Conservation (phyloP, 2,888 invertebrate genomes). For the Podabrus alpinus region DNA sequence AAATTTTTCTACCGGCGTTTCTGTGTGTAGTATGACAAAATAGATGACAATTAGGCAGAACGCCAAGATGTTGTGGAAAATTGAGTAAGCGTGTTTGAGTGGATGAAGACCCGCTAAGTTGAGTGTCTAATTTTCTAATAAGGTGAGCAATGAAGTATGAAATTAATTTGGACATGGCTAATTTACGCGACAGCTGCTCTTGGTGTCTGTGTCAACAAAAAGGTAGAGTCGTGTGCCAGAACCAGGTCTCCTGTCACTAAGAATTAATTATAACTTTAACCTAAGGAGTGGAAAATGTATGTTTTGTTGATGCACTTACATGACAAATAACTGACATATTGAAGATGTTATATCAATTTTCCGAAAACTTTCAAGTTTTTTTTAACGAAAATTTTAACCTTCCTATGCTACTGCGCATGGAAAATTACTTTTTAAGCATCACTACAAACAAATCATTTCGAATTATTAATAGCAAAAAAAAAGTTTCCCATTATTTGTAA, state of each 20-base stretch:
- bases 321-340: not conserved
- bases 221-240: slow-evolving; percentile 32
- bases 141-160: slow-evolving; percentile 48
- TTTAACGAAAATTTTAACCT: not conserved
- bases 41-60: not conserved
- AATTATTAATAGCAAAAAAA: not conserved
- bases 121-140: slow-evolving; percentile 38
- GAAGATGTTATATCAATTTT: not conserved
- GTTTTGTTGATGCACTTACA: not conserved
- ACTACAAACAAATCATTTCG: not conserved
- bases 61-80: not conserved
- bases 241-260: slow-evolving; percentile 22
- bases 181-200: slow-evolving; percentile 49
- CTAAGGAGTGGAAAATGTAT: not conserved
- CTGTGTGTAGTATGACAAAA: not conserved
- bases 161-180: slow-evolving; percentile 52
- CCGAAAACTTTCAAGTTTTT: not conserved
- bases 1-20: not conserved
- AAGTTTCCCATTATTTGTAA: not conserved
- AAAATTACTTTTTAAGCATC: not conserved
- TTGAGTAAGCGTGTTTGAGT: not conserved
- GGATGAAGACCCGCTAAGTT: slow-evolving; percentile 14
- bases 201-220: slow-evolving; percentile 32
- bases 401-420: not conserved
- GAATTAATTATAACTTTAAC: slow-evolving; percentile 36